Percentiles rank a stretch among this genome's conserved stretches.
Conservation (phyloP, 2,797 vertebrate species). For the Micromesistius poutassou region DNA sequence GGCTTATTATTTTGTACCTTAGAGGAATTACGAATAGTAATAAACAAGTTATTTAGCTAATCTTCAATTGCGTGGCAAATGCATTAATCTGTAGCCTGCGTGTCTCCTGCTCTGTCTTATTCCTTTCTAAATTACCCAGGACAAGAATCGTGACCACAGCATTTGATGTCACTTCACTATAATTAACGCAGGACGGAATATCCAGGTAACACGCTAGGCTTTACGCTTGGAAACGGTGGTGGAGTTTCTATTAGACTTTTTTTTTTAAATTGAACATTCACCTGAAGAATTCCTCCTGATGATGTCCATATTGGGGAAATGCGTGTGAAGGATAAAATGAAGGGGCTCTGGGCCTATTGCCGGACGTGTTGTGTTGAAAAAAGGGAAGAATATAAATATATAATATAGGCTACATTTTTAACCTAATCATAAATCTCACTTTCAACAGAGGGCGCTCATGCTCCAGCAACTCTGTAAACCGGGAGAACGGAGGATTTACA, state of each 20-base stretch:
- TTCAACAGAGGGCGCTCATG: neutral
- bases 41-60: neutral
- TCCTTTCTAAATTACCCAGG: neutral
- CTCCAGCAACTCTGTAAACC: neutral
- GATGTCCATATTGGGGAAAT: neutral
- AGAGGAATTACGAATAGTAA: neutral
- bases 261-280: too few species aligned
- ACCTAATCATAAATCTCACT: neutral
- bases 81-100: neutral
- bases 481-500: neutral
- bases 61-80: neutral
- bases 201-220: neutral
- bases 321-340: neutral
- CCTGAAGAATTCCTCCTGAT: too few species aligned
- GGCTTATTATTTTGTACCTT: neutral
- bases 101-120: neutral
- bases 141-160: neutral
- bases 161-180: neutral
- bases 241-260: too few species aligned
- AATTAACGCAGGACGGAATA: neutral
- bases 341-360: neutral
- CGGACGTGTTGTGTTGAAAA: neutral
- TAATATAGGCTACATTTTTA: neutral
- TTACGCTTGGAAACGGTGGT: neutral
- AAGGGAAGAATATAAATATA: neutral